These are phyloP conservation scores for Sylvilagus floridanus DNA, from an alignment of 2,797 vertebrate species.

Conservation along the genomic window DNA sequence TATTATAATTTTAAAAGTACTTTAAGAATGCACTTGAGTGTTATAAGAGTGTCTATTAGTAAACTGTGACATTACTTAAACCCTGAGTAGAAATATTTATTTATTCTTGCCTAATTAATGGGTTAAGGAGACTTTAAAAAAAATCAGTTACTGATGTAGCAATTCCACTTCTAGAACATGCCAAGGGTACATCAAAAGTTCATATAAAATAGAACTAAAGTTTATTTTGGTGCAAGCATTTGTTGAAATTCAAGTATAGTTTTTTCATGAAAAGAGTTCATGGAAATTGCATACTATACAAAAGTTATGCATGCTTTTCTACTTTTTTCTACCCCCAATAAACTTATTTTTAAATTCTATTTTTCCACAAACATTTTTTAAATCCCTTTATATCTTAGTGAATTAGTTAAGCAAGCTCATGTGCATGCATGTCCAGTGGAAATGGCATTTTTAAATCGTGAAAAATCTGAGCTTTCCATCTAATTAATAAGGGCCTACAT, in stretches of 20 bases:
- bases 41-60: constrained; percentile 49
- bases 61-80: constrained; percentile 28
- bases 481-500: not conserved
- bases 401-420: not conserved
- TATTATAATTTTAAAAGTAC: constrained; percentile 51
- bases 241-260: too few species aligned
- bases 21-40: constrained; percentile 15
- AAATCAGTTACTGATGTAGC: not conserved
- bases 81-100: constrained; percentile 19
- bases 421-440: not conserved
- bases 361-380: too few species aligned
- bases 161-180: not conserved
- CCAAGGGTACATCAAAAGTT: too few species aligned
- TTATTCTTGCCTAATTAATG: constrained; percentile 48
- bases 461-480: constrained; percentile 15
- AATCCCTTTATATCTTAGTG: not conserved
- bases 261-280: too few species aligned
- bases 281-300: too few species aligned
- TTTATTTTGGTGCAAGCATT: too few species aligned
- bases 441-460: constrained; percentile 8
- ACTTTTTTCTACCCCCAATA: too few species aligned
- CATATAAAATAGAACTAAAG: too few species aligned
- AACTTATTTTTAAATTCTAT: too few species aligned
- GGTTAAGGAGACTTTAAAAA: constrained; percentile 46
- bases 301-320: too few species aligned